These are phyloP conservation scores for Strigamia crassipes DNA, from an alignment of 2,888 invertebrate genomes.

Conservation along the genomic window DNA sequence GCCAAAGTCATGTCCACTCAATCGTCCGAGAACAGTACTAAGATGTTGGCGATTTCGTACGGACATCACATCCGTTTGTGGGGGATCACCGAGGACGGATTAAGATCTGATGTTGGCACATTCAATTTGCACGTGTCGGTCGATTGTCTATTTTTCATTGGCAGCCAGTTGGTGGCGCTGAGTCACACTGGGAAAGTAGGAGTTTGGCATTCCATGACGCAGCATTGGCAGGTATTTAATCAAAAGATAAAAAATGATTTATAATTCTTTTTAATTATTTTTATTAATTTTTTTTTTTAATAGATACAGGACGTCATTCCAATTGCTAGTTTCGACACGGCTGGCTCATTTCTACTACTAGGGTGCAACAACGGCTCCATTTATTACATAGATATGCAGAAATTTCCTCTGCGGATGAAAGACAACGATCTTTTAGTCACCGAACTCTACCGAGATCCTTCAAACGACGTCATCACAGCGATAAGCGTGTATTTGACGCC, in stretches of 20 bases:
- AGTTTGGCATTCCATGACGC: constrained; percentile 99
- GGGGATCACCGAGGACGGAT: constrained; percentile 78
- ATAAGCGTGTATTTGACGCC: constrained; percentile 98
- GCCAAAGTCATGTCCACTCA: constrained; percentile 60
- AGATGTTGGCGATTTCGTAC: constrained; percentile 83
- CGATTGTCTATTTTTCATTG: constrained; percentile 95
- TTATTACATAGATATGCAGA: constrained; percentile 99
- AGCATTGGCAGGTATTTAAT: constrained; percentile 82
- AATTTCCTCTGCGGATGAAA: constrained; percentile 97
- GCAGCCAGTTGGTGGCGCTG: constrained; percentile 94
- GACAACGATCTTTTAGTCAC: constrained; percentile 98
- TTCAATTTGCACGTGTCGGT: constrained; percentile 91
- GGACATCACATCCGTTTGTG: constrained; percentile 76
- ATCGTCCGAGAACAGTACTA: constrained; percentile 62
- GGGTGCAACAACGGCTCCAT: constrained; percentile 97
- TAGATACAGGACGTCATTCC: constrained; percentile 90
- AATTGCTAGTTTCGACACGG: constrained; percentile 94
- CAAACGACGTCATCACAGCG: constrained; percentile 93
- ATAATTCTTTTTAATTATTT: neutral
- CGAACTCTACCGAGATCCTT: constrained; percentile 88
- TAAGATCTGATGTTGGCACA: constrained; percentile 75
- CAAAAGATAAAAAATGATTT: too few species aligned
- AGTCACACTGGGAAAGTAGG: constrained; percentile 92
- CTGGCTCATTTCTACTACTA: constrained; percentile 90
- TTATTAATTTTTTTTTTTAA: constrained; percentile 47